Conservation (phyloP, 2,113 vertebrate genomes). For the Corvus cornix region DNA sequence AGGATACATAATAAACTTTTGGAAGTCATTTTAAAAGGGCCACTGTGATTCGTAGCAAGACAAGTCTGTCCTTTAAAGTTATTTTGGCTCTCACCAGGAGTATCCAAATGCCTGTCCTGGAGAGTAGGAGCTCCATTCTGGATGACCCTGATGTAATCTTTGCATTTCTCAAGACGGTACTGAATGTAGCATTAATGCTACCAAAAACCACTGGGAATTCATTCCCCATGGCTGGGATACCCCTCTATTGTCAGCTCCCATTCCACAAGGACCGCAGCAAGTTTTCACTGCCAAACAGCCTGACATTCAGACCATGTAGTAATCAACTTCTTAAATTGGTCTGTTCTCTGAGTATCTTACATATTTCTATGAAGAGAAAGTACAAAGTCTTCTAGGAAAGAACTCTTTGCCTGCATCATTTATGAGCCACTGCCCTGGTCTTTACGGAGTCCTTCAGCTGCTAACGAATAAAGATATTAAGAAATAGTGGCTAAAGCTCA, state of each 20-base stretch:
- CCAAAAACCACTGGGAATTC: not conserved
- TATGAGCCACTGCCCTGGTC: not conserved
- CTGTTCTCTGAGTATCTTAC: not conserved
- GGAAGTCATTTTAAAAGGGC: not conserved
- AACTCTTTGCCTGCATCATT: not conserved
- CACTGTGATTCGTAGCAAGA: not conserved
- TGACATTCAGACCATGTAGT: not conserved
- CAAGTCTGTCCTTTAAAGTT: not conserved
- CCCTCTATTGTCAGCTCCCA: not conserved
- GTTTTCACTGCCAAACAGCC: not conserved
- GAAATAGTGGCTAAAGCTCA: not conserved
- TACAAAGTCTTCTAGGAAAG: not conserved
- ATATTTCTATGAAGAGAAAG: not conserved
- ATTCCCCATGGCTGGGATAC: not conserved
- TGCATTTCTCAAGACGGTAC: not conserved
- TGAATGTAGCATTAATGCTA: not conserved
- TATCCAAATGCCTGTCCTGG: not conserved
- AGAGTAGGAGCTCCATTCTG: not conserved
- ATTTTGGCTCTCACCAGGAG: not conserved
- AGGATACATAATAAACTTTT: not conserved
- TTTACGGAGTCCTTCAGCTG: not conserved
- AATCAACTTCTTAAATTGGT: not conserved
- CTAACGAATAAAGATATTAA: not conserved
- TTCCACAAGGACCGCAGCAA: not conserved
- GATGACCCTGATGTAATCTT: not conserved